Conservation (phyloP, 2,113 vertebrate species). For the Pluvialis apricaria region DNA sequence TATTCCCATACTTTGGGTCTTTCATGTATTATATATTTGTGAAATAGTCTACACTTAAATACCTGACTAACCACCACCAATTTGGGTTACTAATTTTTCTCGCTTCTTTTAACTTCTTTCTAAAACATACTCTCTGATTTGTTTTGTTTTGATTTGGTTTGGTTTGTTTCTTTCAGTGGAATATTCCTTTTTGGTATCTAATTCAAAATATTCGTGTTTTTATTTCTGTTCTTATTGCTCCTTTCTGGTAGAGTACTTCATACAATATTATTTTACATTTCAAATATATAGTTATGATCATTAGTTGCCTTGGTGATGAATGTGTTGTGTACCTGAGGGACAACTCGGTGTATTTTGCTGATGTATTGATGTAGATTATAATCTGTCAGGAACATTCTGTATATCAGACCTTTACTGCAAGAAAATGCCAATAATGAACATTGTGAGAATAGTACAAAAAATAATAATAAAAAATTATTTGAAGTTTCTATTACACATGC, state of each 20-base stretch:
- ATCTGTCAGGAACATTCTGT: background rate
- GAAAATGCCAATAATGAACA: background rate
- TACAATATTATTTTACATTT: background rate
- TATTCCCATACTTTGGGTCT: background rate
- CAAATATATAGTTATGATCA: background rate
- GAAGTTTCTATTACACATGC: background rate
- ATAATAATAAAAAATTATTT: background rate
- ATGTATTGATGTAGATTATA: background rate
- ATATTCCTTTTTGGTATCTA: background rate
- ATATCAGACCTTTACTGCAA: background rate
- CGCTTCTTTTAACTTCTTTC: background rate
- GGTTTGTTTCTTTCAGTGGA: background rate
- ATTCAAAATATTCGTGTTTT: background rate
- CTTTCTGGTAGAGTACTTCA: background rate
- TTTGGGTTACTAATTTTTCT: background rate
- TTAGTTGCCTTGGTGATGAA: background rate
- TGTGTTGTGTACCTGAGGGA: background rate
- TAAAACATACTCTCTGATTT: background rate
- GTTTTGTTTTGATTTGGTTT: accelerated
- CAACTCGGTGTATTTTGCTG: background rate
- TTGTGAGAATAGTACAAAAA: background rate
- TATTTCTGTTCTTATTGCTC: background rate
- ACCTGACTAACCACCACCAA: background rate
- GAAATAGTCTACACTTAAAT: background rate
- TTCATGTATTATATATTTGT: background rate